Base-by-base conservation (phyloP, 2,888 invertebrate genomes). In the Anthoptus insignis region DNA sequence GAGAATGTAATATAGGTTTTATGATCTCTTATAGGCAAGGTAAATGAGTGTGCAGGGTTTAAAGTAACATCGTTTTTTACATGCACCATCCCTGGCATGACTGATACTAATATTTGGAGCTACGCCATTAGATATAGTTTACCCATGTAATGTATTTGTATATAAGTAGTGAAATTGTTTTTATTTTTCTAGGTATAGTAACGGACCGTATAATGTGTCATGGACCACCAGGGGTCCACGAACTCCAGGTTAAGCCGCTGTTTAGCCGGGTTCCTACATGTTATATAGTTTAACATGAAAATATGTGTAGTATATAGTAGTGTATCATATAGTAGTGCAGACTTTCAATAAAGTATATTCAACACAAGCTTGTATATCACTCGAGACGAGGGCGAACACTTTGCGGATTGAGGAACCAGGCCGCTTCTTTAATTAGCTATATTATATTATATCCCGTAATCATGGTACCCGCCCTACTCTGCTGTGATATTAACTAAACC, bases 111-210 rank as follows among this genome's bases (percentile, higher is more conserved):
- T 19, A 19, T 9, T 42, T 42, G 16, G 8, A 42, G n/a, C n/a
- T n/a, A n/a, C n/a, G n/a, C n/a, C n/a, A n/a, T n/a, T n/a, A n/a
- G n/a, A n/a, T n/a, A n/a, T n/a, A n/a, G n/a, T n/a, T n/a, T n/a
- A n/a, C n/a, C n/a, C n/a, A n/a, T n/a, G n/a, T n/a, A n/a, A n/a
- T 37, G 59, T 59, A 27, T 45, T 27, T 59, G 21, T 61, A 42
- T 60, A 54, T 54, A 61, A 53, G 61, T 61, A 47, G 52, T 61
- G 21, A 54, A 59, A 50, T 59, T 24, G 29, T 59, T 61, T 61
- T 63, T 49, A 37, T 56, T 63, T 56, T 63, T 63, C 61, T 63
- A 63, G 54, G 57, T 63, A 50, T 57, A 56, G 49, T 57, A 50
- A 57, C 49, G 53, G 42, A 45, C 54, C 47, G 29, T 54, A 21